Conservation (phyloP, 2,888 invertebrate genomes). For the Drosophila paranaensis region DNA sequence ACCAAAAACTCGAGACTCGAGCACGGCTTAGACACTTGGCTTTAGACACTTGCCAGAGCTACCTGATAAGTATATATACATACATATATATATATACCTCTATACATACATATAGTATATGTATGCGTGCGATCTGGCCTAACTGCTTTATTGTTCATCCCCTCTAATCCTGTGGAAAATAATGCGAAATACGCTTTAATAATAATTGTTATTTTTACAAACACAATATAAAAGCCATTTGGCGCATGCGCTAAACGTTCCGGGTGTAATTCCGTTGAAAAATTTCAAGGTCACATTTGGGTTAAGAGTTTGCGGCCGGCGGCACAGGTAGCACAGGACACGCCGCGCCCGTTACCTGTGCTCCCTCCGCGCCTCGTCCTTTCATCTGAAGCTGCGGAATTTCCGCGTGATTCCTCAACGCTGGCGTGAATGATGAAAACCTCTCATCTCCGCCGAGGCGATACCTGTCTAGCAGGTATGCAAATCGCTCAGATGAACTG, state of each 20-base stretch:
- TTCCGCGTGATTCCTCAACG: conserved; percentile 74
- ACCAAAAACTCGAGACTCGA: conserved; percentile 28
- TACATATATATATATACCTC: neutral
- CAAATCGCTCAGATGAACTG: conserved; percentile 64
- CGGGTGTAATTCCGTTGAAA: conserved; percentile 71
- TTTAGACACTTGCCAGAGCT: conserved; percentile 65
- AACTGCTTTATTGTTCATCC: conserved; percentile 73
- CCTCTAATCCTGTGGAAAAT: conserved; percentile 79
- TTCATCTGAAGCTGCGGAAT: conserved; percentile 72
- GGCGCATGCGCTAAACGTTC: conserved; percentile 74
- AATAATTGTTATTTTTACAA: conserved; percentile 79
- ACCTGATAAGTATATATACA: conserved; percentile 30
- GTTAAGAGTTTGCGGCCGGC: conserved; percentile 45
- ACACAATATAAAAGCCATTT: conserved; percentile 78
- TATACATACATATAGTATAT: neutral
- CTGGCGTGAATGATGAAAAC: conserved; percentile 69
- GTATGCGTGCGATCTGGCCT: conserved; percentile 31
- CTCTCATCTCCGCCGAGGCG: neutral
- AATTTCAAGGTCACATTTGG: conserved; percentile 76
- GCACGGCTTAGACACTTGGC: conserved; percentile 75
- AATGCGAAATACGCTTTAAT: conserved; percentile 81
- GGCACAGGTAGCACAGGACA: conserved; percentile 59
- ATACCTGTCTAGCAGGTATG: conserved; percentile 54
- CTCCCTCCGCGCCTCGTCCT: conserved; percentile 38
- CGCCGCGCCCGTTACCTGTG: conserved; percentile 9